Evolutionary conservation across 2,113 vertebrate species (phyloP).

Genomic region (Equus quagga): DNA sequence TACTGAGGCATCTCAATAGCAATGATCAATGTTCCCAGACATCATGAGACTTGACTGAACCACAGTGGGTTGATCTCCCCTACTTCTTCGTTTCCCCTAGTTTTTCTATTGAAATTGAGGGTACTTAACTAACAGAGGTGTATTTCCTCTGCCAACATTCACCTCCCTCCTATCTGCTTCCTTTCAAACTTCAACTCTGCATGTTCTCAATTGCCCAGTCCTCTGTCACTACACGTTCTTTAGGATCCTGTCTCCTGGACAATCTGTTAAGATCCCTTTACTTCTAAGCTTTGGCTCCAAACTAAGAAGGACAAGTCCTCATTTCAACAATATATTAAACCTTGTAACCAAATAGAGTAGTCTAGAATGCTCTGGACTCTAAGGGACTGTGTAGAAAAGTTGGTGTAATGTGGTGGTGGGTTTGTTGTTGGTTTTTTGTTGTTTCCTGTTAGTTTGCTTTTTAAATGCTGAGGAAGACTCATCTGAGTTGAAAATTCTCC

Average conservation of each 20-base stretch:
- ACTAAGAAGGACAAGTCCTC: not conserved
- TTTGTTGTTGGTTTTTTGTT: not conserved
- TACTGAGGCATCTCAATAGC: not conserved
- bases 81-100: not conserved
- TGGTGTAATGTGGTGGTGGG: not conserved
- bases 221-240: not conserved
- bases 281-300: not conserved
- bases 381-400: not conserved
- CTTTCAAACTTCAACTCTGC: not conserved
- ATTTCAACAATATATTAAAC: conserved; percentile 9
- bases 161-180: not conserved
- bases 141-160: not conserved
- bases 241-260: not conserved
- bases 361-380: not conserved
- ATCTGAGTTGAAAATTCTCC: conserved; percentile 28
- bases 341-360: conserved; percentile 23
- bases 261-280: conserved; percentile 21
- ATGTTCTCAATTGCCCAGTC: not conserved
- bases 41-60: not conserved
- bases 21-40: not conserved
- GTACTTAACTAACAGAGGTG: not conserved
- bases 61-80: not conserved
- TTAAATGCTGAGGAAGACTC: not conserved
- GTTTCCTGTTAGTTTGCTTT: conserved; percentile 30
- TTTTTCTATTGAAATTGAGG: not conserved